A percentile compares a stretch with the other conserved stretches of the same genome.
Evolutionary conservation across 2,113 vertebrate species (phyloP).

Genomic region (Erythrocercus mccallii): DNA sequence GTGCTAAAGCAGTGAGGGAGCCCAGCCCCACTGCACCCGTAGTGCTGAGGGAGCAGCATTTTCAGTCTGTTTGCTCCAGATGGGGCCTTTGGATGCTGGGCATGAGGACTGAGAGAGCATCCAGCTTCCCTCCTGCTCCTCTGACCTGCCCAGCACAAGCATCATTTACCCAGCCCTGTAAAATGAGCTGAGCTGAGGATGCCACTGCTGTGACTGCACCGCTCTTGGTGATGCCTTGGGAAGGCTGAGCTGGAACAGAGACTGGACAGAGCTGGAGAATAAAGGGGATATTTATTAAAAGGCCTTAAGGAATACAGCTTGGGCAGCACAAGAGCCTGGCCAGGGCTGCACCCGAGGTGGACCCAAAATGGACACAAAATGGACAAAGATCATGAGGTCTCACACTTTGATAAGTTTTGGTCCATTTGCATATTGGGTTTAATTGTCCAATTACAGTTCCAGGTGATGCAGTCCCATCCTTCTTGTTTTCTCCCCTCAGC

Average conservation of each 20-base stretch:
- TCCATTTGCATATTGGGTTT: too few relatives aligned
- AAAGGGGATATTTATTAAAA: neutral
- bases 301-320: neutral
- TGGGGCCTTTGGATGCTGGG: neutral
- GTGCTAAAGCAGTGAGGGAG: neutral
- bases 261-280: neutral
- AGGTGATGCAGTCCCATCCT: too few relatives aligned
- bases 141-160: neutral
- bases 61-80: neutral
- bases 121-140: neutral
- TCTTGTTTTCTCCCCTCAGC: too few relatives aligned
- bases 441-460: too few relatives aligned
- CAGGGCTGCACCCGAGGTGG: neutral
- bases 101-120: neutral
- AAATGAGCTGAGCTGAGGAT: neutral
- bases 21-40: fast-evolving
- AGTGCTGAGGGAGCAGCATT: neutral
- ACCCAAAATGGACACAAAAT: too few relatives aligned
- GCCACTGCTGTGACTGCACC: neutral
- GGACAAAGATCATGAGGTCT: neutral
- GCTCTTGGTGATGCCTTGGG: fast-evolving
- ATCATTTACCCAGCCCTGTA: neutral
- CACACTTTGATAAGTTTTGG: too few relatives aligned
- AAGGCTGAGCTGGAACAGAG: neutral
- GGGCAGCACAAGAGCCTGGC: neutral